Evolutionary conservation across 2,113 vertebrate species (phyloP), one percentile per base, ranked within the genome.

Genomic region (Xenopus borealis): DNA sequence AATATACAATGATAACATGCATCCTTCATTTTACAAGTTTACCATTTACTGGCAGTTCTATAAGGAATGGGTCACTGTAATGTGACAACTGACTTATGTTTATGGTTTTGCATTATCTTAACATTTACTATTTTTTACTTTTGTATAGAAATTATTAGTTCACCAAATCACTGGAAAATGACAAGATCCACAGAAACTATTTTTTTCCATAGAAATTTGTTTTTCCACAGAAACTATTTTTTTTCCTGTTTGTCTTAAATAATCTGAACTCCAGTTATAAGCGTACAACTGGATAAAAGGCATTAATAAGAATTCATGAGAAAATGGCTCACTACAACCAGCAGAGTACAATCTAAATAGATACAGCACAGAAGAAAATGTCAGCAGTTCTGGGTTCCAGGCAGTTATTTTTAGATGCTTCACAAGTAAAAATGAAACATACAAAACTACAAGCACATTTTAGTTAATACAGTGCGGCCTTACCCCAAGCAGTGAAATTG

Each of bases 61-160:
- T 50, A 33, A 69, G 16, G 55, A 69, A 5, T 69, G 52, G 52
- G 66, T 69, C 52, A 69, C 30, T 69, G 50, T 57, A 57, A 69
- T 69, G 52, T 55, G 20, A 69, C 13, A n/a, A 57, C 12, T 50
- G 4, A 16, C 20, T 69, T 9, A 40, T n/a, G 50, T 40, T 69
- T 23, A 69, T 23, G 57, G 50, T 69, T 69, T 69, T 69, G 66
- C 55, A 55, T 69, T 57, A 23, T n/a, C n/a, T n/a, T n/a, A n/a
- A n/a, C n/a, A 69, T 12, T 55, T 30, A 16, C 12, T 57, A 57
- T 69, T 69, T 69, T n/a, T n/a, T n/a, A n/a, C 50, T 55, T 30
- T 52, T 40, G 16, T 57, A 30, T 16, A 33, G n/a, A n/a, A n/a
- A n/a, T n/a, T 52, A 69, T 69, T 14, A 33, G 7, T 40, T 57